phyloP scores from a whole-genome alignment of 2,113 vertebrate genomes.

The Rhabdomys dilectus region DNA sequence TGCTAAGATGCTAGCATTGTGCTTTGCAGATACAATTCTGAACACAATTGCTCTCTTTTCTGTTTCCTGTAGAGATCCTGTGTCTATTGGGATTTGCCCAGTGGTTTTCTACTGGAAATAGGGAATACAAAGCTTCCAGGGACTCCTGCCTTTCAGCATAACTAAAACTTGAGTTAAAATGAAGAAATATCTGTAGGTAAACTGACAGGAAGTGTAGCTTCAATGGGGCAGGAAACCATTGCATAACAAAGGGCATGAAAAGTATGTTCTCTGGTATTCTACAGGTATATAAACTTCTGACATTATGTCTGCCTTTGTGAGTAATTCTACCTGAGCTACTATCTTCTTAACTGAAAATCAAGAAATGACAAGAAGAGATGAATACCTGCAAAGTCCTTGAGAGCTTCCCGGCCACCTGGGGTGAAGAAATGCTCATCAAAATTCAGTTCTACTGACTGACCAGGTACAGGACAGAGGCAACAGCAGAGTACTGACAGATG shows the following conservation, averaged over 20 bases:
- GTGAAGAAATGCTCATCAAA: conserved; percentile 19
- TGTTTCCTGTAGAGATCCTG: background rate
- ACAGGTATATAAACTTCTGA: background rate
- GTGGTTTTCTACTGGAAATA: background rate
- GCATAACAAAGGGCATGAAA: background rate
- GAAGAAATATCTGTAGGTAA: background rate
- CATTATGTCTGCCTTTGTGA: background rate
- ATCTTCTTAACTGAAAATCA: conserved; percentile 22
- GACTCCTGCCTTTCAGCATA: conserved; percentile 1
- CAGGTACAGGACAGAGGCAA: background rate
- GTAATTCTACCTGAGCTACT: conserved; percentile 25
- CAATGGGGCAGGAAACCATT: background rate
- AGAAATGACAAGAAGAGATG: conserved; percentile 40
- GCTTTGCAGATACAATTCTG: background rate
- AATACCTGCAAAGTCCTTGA: conserved; percentile 36
- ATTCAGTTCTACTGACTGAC: background rate
- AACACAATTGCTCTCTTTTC: background rate
- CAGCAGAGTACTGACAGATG: background rate
- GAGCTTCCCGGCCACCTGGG: background rate
- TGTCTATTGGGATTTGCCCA: background rate
- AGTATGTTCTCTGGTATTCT: background rate
- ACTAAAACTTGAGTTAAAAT: conserved; percentile 44
- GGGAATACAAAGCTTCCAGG: background rate
- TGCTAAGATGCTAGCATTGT: background rate
- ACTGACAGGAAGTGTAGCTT: background rate